A percentile compares a stretch with the other conserved stretches of the same genome.
phyloP scores from a whole-genome alignment of 2,113 vertebrate species.

The Mobula hypostoma region DNA sequence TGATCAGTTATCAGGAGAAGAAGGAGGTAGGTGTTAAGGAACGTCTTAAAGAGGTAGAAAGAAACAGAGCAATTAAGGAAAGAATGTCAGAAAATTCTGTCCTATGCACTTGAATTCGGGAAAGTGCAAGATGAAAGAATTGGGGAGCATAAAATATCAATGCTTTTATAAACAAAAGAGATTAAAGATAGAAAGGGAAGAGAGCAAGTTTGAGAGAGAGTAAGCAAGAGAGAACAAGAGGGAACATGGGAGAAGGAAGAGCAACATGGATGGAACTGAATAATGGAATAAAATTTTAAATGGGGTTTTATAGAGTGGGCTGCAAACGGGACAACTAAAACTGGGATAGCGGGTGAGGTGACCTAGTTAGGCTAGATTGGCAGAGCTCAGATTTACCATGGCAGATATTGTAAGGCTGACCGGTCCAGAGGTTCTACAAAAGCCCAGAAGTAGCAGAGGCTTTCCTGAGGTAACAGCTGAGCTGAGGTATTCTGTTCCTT shows the following conservation, averaged over 20 bases:
- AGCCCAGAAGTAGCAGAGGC: neutral
- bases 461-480: neutral
- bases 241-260: too few species aligned
- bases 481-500: neutral
- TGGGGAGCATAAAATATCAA: neutral
- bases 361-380: neutral
- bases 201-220: neutral
- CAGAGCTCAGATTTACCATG: neutral
- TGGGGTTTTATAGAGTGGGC: neutral
- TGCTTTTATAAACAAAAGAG: neutral
- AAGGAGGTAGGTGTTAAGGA: neutral
- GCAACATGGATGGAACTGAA: too few species aligned
- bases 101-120: neutral
- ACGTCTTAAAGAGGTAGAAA: neutral
- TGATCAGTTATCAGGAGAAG: neutral
- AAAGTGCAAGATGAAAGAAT: neutral
- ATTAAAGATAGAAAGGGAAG: neutral
- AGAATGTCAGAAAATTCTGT: neutral
- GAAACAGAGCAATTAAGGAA: neutral
- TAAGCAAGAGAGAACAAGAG: neutral
- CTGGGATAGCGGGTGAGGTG: neutral
- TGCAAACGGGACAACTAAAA: neutral
- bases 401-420: neutral
- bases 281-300: neutral
- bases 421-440: too few species aligned